A percentile compares a stretch with the other conserved stretches of the same genome.
These are phyloP conservation scores for Dysidea cf. avara DNA, from an alignment of 37 sponge, comb jelly and placozoan genomes.

Conservation along the genomic window DNA sequence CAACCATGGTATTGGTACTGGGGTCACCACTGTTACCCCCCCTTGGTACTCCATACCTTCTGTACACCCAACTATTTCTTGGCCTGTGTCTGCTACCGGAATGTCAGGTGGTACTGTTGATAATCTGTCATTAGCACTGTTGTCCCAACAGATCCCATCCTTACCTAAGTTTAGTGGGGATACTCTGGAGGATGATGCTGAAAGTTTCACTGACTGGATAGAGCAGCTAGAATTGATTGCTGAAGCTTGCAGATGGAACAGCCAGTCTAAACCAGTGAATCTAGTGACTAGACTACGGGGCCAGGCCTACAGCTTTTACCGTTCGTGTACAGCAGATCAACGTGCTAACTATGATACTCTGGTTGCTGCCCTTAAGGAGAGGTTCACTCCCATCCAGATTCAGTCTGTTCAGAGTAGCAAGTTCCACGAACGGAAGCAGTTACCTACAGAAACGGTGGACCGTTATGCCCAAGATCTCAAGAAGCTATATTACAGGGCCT, in stretches of 20 bases:
- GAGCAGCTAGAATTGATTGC: constrained; percentile 10
- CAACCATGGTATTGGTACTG: no score
- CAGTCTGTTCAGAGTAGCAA: constrained; percentile 38
- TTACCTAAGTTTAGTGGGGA: constrained; percentile 7
- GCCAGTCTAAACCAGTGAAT: constrained; percentile 1
- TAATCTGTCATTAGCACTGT: neutral
- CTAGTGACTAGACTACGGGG: neutral
- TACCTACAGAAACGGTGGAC: constrained; percentile 15
- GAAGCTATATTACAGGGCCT: constrained; percentile 27
- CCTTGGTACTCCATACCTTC: no score
- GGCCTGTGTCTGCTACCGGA: no score
- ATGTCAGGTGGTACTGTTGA: neutral
- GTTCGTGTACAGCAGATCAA: constrained; percentile 12
- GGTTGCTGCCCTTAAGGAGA: constrained; percentile 3
- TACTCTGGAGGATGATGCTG: neutral
- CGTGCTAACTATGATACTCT: constrained; percentile 16
- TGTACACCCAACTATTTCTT: no score
- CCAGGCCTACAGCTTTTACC: constrained; percentile 10
- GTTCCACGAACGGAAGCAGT: constrained; percentile 39
- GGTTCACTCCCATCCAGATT: constrained; percentile 42
- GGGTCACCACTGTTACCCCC: no score
- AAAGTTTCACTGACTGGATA: neutral
- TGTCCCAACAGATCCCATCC: constrained; percentile 13
- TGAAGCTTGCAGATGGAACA: neutral
- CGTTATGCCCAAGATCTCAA: constrained; percentile 43